Base-by-base conservation (phyloP, 2,888 invertebrate genomes). In the Caenorhabditis parvicauda region DNA sequence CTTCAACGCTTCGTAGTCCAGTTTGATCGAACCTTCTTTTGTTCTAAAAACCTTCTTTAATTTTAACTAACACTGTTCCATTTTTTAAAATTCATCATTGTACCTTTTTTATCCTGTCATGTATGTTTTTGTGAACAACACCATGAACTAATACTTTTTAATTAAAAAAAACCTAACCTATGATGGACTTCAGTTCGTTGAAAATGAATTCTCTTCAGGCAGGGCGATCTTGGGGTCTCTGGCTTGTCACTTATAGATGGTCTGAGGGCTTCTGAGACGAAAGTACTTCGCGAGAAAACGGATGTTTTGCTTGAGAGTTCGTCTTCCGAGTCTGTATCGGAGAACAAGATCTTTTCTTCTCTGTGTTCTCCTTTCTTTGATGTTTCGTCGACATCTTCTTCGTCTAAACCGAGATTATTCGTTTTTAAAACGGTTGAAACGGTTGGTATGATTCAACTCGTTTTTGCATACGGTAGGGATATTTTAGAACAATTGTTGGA, bases 151-250 rank as follows among this genome's bases (percentile, higher is more conserved):
- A n/a, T n/a, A n/a, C n/a, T n/a, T n/a, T n/a, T n/a, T n/a, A n/a
- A n/a, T n/a, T n/a, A n/a, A n/a, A n/a, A n/a, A 7, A 12, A 12
- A 41, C 19, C 44, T 17, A 4, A 51, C 52, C 65, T 44, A 28
- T 61, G 59, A 44, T 67, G 67, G 19, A 64, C 67, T 32, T 67
- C 67, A 1, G 67, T 68, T 21, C 63, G 47, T 52, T 65, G 68
- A 51, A 71, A 71, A 50, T 71, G 71, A 12, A 71, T 71, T 17
- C 71, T 32, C 38, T 71, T 71, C 35, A 71, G 51, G 35, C 71
- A 71, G 12, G 71, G 71, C 32, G 68, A 69, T 29, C 71, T 46
- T 6, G 60, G 66, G 7, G 70, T 60, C 37, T 67, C 67, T 14
- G 58, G 59, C 41, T 55, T 49, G 17, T 66, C 63, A 42, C 62